A percentile compares a stretch with the other conserved stretches of the same genome.
phyloP scores from a whole-genome alignment of 2,888 invertebrate genomes.

The Trachelus tabidus region DNA sequence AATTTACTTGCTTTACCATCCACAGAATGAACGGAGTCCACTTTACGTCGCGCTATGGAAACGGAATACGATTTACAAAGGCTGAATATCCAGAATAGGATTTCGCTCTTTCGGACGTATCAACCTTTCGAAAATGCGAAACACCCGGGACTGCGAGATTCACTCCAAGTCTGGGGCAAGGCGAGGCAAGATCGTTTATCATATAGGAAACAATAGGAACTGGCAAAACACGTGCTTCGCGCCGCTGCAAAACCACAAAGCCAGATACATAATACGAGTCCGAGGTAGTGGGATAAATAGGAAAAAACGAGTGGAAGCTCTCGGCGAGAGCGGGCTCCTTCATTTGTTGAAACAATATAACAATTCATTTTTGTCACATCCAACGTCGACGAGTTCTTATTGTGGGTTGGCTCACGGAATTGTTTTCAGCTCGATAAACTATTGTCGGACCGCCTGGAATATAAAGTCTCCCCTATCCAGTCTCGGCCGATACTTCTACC shows the following conservation, averaged over 20 bases:
- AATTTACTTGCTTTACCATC: not conserved
- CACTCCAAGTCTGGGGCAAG: constrained; percentile 18
- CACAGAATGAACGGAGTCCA: not conserved
- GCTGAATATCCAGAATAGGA: not conserved
- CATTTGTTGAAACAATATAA: constrained; percentile 64
- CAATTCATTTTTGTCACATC: constrained; percentile 63
- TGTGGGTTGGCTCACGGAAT: constrained; percentile 41
- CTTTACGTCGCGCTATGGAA: not conserved
- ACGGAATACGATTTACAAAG: not conserved
- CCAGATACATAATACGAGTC: constrained; percentile 35
- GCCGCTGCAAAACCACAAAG: constrained; percentile 57
- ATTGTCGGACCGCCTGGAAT: constrained; percentile 34
- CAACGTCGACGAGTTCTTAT: constrained; percentile 54
- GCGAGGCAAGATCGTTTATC: constrained; percentile 54
- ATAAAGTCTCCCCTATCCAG: not conserved
- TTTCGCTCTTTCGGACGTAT: constrained; percentile 3
- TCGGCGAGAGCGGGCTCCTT: constrained; percentile 40
- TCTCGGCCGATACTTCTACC: not conserved
- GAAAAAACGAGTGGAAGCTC: constrained; percentile 15
- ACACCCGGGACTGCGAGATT: constrained; percentile 14
- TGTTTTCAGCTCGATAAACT: constrained; percentile 45
- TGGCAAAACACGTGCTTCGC: constrained; percentile 66
- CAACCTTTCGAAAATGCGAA: constrained; percentile 20
- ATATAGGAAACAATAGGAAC: constrained; percentile 66
- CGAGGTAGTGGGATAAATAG: constrained; percentile 10